Evolutionary conservation across 2,113 vertebrate species (phyloP), one percentile per base, ranked within the genome.

Genomic region (Bubalus kerabau): DNA sequence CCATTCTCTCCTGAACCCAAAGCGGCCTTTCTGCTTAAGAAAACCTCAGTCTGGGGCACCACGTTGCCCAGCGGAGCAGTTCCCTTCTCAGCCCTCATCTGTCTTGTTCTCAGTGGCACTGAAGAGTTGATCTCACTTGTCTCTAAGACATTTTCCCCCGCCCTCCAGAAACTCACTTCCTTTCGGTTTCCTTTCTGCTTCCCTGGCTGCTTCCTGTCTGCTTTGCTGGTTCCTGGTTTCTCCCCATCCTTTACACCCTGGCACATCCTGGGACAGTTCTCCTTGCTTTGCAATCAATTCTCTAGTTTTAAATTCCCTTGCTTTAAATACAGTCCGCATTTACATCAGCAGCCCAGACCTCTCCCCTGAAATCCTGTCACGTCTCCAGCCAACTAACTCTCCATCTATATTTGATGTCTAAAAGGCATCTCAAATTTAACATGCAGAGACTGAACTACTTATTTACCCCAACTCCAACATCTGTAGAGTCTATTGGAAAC

Each of bases 61-160:
- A 0, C 4, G 67, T 30, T 3, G 24, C 78, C 9, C 23, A 62
- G 36, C 7, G 6, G 12, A 30, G 12, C 1, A 2, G 46, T 46
- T 19, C 64, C 36, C 48, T n/a, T 48, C 56, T 36, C 5, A 12
- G 30, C 46, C 46, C 46, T 32, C 46, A 21, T 19, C 46, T 21
- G 16, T 32, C 28, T 16, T 13, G 10, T 19, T 43, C 71, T 52
- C 50, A 26, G 11, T 1, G 9, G 19, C 71, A 3, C 81, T n/a
- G 11, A 28, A 90, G 21, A 2, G 54, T n/a, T 7, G 15, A 15
- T 24, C 15, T 56, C 48, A 24, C 24, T 48, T 56, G 64, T 93
- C 57, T 80, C 14, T 5, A 14, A 67, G 56, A 40, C 28, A 40
- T 2, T 50, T 40, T 56, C 26, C 32, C 40, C 0, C 21, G n/a